A percentile compares a stretch with the other conserved stretches of the same genome.
Evolutionary conservation across 2,888 invertebrate genomes (phyloP).

Genomic region (Herminia tarsipennalis): DNA sequence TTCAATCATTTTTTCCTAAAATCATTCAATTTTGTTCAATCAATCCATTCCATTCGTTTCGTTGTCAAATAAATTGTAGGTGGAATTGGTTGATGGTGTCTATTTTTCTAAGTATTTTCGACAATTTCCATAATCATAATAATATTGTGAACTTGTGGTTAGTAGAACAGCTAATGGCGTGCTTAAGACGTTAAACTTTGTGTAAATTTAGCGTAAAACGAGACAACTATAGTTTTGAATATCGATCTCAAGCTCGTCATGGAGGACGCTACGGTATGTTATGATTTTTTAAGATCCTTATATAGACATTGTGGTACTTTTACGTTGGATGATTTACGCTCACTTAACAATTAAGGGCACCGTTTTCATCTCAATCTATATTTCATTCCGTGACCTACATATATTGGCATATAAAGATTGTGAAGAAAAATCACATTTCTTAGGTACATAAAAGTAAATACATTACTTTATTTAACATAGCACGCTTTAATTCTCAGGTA

Average conservation of each 20-base stretch:
- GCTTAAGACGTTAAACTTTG: conserved; percentile 22
- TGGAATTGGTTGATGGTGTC: not conserved
- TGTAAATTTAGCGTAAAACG: not conserved
- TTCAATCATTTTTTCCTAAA: too few relatives aligned
- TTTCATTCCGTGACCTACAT: too few relatives aligned
- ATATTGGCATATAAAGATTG: not conserved
- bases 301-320: not conserved
- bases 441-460: not conserved
- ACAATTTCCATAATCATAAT: too few relatives aligned
- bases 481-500: conserved; percentile 54
- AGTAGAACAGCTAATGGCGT: conserved; percentile 8
- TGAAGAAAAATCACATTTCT: not conserved
- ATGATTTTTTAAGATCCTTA: not conserved
- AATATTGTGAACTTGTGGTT: too few relatives aligned
- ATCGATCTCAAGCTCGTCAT: conserved; percentile 38
- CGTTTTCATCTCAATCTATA: not conserved
- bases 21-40: too few relatives aligned
- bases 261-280: conserved; percentile 52
- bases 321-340: not conserved
- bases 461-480: not conserved
- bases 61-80: too few relatives aligned
- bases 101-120: not conserved
- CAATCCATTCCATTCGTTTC: too few relatives aligned
- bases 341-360: too few relatives aligned
- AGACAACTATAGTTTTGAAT: conserved; percentile 3